Evolutionary conservation across 2,113 vertebrate genomes (phyloP), one percentile per base, ranked within the genome.

Genomic region (Hoplias malabaricus): DNA sequence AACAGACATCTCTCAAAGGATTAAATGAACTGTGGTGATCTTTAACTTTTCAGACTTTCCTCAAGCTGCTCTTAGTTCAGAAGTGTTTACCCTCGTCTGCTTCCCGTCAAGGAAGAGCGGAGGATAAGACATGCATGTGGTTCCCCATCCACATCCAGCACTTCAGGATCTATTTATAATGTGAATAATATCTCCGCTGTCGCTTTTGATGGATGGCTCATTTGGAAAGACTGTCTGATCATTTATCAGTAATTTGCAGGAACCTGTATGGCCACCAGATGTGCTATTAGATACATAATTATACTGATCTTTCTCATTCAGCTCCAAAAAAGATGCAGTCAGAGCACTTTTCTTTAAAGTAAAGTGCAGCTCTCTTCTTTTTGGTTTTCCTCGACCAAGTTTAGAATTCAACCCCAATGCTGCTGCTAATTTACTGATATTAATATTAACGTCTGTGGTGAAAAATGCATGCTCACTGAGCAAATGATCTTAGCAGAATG

Each of bases 201-300:
- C 78, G 48, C 13, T 46, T 69, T 61, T 78, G 81, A 85, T 79
- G 71, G 78, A 83, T 85, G 66, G 59, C 73, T 83, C 68, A 81
- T 74, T 83, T 81, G 65, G 72, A 50, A 19, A 85, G 54, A 79
- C 40, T 77, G 73, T 48, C 25, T 80, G 59, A 78, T 78, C 66
- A 75, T 83, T 85, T 74, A 85, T 81, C 77, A 82, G 70, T 73
- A 75, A 78, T 75, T 85, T 80, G 56, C 43, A 38, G 57, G 42
- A 77, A 57, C 69, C 73, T 83, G 23, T 48, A 33, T 71, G 61
- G 79, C 78, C 66, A 80, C 79, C 73, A 81, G 77, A 83, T 75
- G 79, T 85, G 76, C 21, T 48, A 82, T 69, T 77, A 83, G 76
- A 80, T 76, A 40, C 50, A 81, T 80, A 79, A 77, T 83, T 83